A percentile compares a stretch with the other conserved stretches of the same genome.
Conservation (phyloP, 2,888 invertebrate species). For the Melieria omissa region DNA sequence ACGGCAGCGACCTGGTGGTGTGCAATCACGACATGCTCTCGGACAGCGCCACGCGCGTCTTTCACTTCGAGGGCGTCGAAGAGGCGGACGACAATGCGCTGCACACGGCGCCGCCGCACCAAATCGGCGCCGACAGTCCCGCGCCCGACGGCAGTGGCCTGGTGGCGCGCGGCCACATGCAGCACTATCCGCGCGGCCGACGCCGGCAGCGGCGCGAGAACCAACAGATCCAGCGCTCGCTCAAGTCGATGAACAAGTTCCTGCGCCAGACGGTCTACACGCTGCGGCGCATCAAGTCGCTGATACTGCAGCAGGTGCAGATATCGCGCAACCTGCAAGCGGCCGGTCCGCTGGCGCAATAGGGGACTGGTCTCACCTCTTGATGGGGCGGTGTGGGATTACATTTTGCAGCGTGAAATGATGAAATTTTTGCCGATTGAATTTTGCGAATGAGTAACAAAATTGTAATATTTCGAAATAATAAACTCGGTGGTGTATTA, state of each 20-base stretch:
- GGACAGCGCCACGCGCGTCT: not conserved
- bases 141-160: not conserved
- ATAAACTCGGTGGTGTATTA: too few relatives aligned
- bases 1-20: constrained; percentile 8
- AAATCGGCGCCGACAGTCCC: not conserved
- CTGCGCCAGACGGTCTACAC: constrained; percentile 28
- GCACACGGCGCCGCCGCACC: not conserved
- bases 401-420: too few relatives aligned
- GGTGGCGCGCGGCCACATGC: not conserved
- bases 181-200: not conserved
- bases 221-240: constrained; percentile 25
- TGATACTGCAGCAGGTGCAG: constrained; percentile 34
- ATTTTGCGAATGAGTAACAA: too few relatives aligned
- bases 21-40: not conserved
- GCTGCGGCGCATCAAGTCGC: constrained; percentile 32
- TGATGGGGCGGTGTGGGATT: too few relatives aligned
- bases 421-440: too few relatives aligned
- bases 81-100: not conserved
- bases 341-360: not conserved
- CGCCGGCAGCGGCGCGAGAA: not conserved
- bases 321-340: constrained; percentile 1
- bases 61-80: constrained; percentile 6
- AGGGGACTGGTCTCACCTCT: too few relatives aligned
- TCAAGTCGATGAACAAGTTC: constrained; percentile 33
- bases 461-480: too few relatives aligned